phyloP scores from a whole-genome alignment of 2,797 vertebrate species.

The Cyprinodon diabolis region DNA sequence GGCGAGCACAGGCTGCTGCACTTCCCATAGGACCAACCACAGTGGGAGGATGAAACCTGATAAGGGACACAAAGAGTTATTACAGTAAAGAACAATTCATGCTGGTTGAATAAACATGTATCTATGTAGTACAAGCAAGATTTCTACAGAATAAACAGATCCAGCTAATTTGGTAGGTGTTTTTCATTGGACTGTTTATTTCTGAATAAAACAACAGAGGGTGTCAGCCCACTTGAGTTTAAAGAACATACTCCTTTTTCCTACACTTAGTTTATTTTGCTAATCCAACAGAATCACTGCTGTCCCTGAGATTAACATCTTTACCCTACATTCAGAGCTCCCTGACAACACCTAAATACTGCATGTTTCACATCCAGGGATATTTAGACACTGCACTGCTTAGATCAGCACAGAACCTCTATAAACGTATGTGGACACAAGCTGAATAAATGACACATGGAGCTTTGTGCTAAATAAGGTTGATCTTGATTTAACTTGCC shows the following conservation, averaged over 20 bases:
- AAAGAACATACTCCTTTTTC: slow-evolving; percentile 49
- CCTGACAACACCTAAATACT: slow-evolving; percentile 32
- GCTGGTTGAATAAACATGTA: neutral
- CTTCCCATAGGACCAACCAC: slow-evolving; percentile 91
- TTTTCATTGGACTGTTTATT: slow-evolving; percentile 22
- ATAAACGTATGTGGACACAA: neutral
- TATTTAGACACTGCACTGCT: slow-evolving; percentile 20
- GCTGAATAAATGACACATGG: slow-evolving; percentile 47
- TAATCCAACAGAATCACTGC: slow-evolving; percentile 26
- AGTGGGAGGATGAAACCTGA: slow-evolving; percentile 86
- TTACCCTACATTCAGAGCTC: slow-evolving; percentile 40
- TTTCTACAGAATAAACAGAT: neutral
- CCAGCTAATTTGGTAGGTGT: slow-evolving; percentile 26
- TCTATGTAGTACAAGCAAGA: neutral
- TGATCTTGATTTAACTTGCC: neutral
- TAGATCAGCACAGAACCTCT: slow-evolving; percentile 29
- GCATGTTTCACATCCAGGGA: slow-evolving; percentile 10
- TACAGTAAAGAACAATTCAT: slow-evolving; percentile 12
- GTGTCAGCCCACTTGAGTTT: slow-evolving; percentile 35
- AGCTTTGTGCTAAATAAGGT: slow-evolving; percentile 25
- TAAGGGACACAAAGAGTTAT: neutral
- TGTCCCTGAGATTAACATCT: slow-evolving; percentile 26
- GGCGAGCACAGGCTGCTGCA: slow-evolving; percentile 85
- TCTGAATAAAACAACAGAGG: slow-evolving; percentile 36
- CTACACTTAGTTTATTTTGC: slow-evolving; percentile 35